These are phyloP conservation scores for Tetropium fuscum DNA, from an alignment of 2,888 invertebrate species.

Conservation along the genomic window DNA sequence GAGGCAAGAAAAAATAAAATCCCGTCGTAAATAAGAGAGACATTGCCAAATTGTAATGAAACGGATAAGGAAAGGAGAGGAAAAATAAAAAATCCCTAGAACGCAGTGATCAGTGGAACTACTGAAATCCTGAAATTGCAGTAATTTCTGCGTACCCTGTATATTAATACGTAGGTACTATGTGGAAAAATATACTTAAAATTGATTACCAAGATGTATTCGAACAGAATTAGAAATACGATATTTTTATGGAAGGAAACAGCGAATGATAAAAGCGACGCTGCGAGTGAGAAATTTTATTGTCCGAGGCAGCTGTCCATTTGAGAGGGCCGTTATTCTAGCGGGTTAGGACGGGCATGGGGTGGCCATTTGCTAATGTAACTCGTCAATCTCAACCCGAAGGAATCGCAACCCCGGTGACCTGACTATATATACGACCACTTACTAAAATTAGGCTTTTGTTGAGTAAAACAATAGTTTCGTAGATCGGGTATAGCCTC, in stretches of 20 bases:
- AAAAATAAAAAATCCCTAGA: too few species aligned
- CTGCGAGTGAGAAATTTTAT: conserved; percentile 57
- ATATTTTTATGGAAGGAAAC: conserved; percentile 30
- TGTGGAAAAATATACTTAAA: conserved; percentile 19
- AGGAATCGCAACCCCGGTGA: conserved; percentile 11
- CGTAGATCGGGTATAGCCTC: neutral
- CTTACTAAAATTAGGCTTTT: conserved; percentile 25
- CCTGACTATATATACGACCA: conserved; percentile 24
- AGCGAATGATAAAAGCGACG: conserved; percentile 23
- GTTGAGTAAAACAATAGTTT: conserved; percentile 17
- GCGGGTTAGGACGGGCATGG: conserved; percentile 31
- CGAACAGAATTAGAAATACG: conserved; percentile 25
- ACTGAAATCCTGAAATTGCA: too few species aligned
- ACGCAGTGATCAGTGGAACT: too few species aligned
- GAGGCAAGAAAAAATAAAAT: too few species aligned
- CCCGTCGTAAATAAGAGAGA: too few species aligned
- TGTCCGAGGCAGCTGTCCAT: conserved; percentile 61
- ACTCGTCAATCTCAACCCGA: conserved; percentile 62
- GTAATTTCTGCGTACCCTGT: too few species aligned
- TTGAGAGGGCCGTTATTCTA: conserved; percentile 23
- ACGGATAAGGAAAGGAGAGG: too few species aligned
- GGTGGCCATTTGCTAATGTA: conserved; percentile 64
- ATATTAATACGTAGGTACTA: too few species aligned
- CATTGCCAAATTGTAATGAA: too few species aligned
- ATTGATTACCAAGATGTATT: conserved; percentile 20